phyloP scores from a whole-genome alignment of 2,113 vertebrate genomes.

The Chitala chitala region DNA sequence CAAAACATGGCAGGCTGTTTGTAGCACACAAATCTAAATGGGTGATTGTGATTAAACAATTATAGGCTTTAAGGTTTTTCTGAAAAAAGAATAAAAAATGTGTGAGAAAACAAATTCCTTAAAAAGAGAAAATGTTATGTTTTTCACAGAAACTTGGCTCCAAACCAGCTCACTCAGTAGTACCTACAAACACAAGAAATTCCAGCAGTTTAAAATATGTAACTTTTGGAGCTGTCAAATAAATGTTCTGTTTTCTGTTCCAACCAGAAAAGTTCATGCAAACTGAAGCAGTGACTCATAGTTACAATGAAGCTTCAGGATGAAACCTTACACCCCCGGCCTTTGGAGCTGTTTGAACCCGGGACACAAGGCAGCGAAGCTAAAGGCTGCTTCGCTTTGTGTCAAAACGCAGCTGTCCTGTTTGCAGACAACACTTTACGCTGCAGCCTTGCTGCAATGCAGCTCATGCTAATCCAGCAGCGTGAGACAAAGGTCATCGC shows the following conservation, averaged over 20 bases:
- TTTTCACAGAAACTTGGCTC: slow-evolving; percentile 30
- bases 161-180: slow-evolving; percentile 25
- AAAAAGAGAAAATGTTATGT: slow-evolving; percentile 21
- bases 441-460: too few species aligned
- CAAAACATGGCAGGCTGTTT: background rate
- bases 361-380: background rate
- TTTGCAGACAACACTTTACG: background rate
- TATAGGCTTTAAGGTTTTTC: background rate
- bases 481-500: slow-evolving; percentile 35
- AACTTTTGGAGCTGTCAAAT: slow-evolving; percentile 17
- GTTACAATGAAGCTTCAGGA: slow-evolving; percentile 48
- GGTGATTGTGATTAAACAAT: background rate
- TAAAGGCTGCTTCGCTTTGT: background rate
- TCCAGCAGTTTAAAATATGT: background rate
- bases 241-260: slow-evolving; percentile 38
- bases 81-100: background rate
- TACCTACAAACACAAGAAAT: slow-evolving; percentile 30
- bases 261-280: slow-evolving; percentile 34
- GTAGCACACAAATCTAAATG: background rate
- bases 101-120: slow-evolving; percentile 20
- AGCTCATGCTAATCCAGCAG: background rate
- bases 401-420: background rate
- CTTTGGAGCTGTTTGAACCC: slow-evolving; percentile 27
- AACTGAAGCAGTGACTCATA: slow-evolving; percentile 40
- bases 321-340: slow-evolving; percentile 32